Base-by-base conservation (phyloP, 2,888 invertebrate genomes). In the Mythimna lalbum region DNA sequence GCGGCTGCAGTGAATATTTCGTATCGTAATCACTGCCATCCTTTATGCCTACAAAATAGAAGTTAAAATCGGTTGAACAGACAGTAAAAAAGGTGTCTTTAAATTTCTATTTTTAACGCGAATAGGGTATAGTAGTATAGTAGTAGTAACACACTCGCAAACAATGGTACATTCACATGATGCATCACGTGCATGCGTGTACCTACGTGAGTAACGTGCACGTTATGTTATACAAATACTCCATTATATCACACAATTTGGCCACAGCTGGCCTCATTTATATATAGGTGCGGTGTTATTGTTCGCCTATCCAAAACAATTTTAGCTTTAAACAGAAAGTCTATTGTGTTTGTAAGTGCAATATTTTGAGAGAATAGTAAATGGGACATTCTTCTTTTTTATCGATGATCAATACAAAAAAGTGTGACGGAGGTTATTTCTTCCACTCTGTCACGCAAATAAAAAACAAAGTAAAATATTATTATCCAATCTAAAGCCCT, bases 341-440 rank as follows among this genome's bases (percentile, higher is more conserved):
- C 60, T 27, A 66, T 66, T 65, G 33, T 43, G 17, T 43, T 43
- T 43, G 14, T 75, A 19, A 66, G 19, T 52, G 12, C 17, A 50
- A 56, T 74, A 75, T 67, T 73, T 52, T 74, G 33, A 73, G 55
- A 73, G n/a, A 56, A 49, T 55, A 23, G n/a, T 14, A 10, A 49
- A 55, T 47, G 19, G 4, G 39, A 14, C 39, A 39, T 39, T 43
- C 43, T 43, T 43, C 14, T 43, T 43, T 17, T 43, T 17, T 17
- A 43, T 17, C 43, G 4, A 43, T 43, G 12, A 39, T 39, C 7
- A 4, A 17, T 43, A 43, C 43, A 17, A 43, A 17, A 43, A 43
- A 43, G 43, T 43, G 43, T 43, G 43, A 43, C 43, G 43, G 43
- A 17, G 43, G 4, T 5, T 43, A 43, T 43, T 43, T 43, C 5